Evolutionary conservation across 2,888 invertebrate species (phyloP).

Genomic region (Ceraclea dissimilis): DNA sequence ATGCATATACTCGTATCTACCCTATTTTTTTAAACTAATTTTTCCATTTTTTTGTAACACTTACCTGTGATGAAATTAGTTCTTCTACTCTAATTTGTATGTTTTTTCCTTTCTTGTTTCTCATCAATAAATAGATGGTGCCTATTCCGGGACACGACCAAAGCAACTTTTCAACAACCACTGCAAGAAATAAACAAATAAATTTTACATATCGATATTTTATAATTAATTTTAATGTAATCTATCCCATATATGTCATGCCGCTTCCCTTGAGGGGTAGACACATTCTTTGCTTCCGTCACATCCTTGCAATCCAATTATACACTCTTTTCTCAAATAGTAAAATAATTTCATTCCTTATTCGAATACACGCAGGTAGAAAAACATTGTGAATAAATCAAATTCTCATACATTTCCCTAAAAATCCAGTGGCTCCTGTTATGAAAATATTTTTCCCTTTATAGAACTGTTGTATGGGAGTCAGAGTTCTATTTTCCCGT

Average conservation of each 20-base stretch:
- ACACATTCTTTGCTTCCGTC: too few relatives aligned
- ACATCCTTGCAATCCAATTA: too few relatives aligned
- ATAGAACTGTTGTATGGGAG: constrained; percentile 51
- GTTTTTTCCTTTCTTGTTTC: constrained; percentile 55
- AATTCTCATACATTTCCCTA: constrained; percentile 25
- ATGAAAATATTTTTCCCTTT: constrained; percentile 51
- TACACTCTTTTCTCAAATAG: too few relatives aligned
- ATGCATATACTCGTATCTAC: too few relatives aligned
- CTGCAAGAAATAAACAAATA: constrained; percentile 22
- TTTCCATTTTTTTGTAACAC: too few relatives aligned
- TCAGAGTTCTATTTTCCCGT: constrained; percentile 23
- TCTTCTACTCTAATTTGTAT: constrained; percentile 56
- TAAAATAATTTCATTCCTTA: too few relatives aligned
- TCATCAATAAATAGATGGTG: constrained; percentile 48
- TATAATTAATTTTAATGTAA: too few relatives aligned
- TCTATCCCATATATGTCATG: too few relatives aligned
- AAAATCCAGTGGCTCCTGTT: constrained; percentile 52
- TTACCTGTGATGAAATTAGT: constrained; percentile 62
- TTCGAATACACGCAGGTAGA: too few relatives aligned
- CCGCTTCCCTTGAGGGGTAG: too few relatives aligned
- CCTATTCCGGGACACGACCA: constrained; percentile 49
- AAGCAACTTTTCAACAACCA: constrained; percentile 52
- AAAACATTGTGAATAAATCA: too few relatives aligned
- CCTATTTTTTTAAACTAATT: too few relatives aligned
- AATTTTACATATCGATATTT: not conserved